Conservation (phyloP, 2,888 invertebrate species). For the Metallyticus violacea region DNA sequence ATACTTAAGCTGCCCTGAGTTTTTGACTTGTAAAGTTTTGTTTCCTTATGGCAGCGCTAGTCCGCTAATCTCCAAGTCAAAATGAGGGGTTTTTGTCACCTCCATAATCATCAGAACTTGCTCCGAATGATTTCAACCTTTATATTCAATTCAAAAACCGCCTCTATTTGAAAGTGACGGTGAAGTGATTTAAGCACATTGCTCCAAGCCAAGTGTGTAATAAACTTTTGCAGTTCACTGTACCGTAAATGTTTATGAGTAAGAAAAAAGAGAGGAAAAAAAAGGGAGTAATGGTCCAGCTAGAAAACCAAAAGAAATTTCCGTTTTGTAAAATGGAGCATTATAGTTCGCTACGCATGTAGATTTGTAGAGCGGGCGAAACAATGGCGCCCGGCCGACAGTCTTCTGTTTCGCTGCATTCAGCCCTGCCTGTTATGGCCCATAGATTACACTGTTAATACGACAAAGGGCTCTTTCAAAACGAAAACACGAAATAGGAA, state of each 20-base stretch:
- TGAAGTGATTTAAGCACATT: too few relatives aligned
- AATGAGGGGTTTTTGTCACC: too few relatives aligned
- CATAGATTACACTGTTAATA: not conserved
- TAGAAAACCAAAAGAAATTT: not conserved
- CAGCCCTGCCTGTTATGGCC: not conserved
- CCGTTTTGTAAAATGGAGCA: slow-evolving; percentile 1
- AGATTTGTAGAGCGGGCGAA: not conserved
- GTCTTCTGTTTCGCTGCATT: not conserved
- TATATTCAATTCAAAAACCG: too few relatives aligned
- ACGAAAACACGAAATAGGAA: not conserved
- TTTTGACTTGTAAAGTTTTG: too few relatives aligned
- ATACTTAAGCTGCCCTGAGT: too few relatives aligned
- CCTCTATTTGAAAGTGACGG: too few relatives aligned
- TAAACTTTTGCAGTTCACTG: not conserved
- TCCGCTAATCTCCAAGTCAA: too few relatives aligned
- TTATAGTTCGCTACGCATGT: not conserved
- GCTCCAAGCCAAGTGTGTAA: not conserved
- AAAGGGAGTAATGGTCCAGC: not conserved
- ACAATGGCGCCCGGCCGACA: not conserved
- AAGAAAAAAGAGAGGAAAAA: not conserved
- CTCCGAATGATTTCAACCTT: too few relatives aligned
- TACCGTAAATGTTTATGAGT: not conserved
- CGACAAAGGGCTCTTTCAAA: not conserved
- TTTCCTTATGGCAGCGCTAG: too few relatives aligned
- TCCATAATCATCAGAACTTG: too few relatives aligned